A percentile compares a stretch with the other conserved stretches of the same genome.
Conservation (phyloP, 2,113 vertebrate genomes). For the Herpailurus yagouaroundi region DNA sequence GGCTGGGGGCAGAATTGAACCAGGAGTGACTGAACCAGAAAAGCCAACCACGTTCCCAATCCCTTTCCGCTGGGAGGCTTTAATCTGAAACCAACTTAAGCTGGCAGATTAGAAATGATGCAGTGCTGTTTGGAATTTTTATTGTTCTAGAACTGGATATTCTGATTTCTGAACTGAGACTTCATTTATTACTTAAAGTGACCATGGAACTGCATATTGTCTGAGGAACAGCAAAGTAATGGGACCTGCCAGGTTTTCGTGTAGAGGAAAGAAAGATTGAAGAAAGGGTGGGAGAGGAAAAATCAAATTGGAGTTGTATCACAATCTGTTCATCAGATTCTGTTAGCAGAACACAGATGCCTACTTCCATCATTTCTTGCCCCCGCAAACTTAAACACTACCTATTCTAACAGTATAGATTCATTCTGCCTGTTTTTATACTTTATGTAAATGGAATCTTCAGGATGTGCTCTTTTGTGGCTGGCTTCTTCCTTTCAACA, state of each 20-base stretch:
- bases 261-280: neutral
- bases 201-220: neutral
- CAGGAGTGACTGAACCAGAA: neutral
- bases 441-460: neutral
- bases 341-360: neutral
- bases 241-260: neutral
- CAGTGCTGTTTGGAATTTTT: neutral
- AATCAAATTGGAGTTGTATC: neutral
- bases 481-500: neutral
- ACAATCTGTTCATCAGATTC: neutral
- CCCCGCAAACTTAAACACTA: neutral
- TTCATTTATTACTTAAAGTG: neutral
- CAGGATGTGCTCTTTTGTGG: neutral
- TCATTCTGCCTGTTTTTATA: neutral
- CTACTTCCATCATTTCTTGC: neutral
- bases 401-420: neutral
- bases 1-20: neutral
- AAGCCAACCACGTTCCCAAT: neutral
- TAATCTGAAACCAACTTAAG: neutral
- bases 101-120: neutral
- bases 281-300: neutral
- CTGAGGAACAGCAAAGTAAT: neutral
- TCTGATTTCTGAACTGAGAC: conserved; percentile 17
- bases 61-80: neutral
- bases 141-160: neutral